A percentile compares a stretch with the other conserved stretches of the same genome.
phyloP scores from a whole-genome alignment of 2,888 invertebrate genomes.

The Torymus aiolomorphi region DNA sequence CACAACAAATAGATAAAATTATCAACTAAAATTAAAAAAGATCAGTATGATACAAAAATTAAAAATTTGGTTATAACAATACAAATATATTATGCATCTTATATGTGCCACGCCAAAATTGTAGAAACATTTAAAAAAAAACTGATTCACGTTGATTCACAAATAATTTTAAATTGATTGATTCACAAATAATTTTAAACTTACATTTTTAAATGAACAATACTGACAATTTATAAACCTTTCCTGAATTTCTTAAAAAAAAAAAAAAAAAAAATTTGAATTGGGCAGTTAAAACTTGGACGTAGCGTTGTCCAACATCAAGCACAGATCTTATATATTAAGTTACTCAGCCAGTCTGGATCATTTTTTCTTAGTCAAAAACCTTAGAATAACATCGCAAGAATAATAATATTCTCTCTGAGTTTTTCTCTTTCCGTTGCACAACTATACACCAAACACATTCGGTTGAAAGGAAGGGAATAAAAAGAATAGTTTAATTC shows the following conservation, averaged over 20 bases:
- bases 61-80: too few relatives aligned
- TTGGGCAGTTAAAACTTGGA: slow-evolving; percentile 70
- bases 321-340: slow-evolving; percentile 44
- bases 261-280: slow-evolving; percentile 59
- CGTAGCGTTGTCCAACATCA: slow-evolving; percentile 66
- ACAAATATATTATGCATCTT: too few relatives aligned
- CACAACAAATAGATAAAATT: too few relatives aligned
- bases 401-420: slow-evolving; percentile 26
- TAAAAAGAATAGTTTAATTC: slow-evolving; percentile 13
- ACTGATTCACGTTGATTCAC: neutral
- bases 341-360: slow-evolving; percentile 48
- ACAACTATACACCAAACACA: slow-evolving; percentile 11
- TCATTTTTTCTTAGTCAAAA: slow-evolving; percentile 53
- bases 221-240: slow-evolving; percentile 61
- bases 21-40: too few relatives aligned
- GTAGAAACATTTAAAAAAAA: neutral
- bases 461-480: slow-evolving; percentile 11
- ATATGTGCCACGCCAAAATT: too few relatives aligned
- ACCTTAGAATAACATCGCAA: slow-evolving; percentile 31
- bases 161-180: too few relatives aligned
- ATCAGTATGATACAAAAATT: too few relatives aligned
- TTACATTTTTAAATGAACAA: slow-evolving; percentile 28
- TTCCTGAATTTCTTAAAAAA: slow-evolving; percentile 52
- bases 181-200: too few relatives aligned
- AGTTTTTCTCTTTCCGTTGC: slow-evolving; percentile 9